Percentiles rank a stretch among this genome's conserved stretches.
phyloP scores from a whole-genome alignment of 1,140 invertebrate species.

The Luehdorfia chinensis region DNA sequence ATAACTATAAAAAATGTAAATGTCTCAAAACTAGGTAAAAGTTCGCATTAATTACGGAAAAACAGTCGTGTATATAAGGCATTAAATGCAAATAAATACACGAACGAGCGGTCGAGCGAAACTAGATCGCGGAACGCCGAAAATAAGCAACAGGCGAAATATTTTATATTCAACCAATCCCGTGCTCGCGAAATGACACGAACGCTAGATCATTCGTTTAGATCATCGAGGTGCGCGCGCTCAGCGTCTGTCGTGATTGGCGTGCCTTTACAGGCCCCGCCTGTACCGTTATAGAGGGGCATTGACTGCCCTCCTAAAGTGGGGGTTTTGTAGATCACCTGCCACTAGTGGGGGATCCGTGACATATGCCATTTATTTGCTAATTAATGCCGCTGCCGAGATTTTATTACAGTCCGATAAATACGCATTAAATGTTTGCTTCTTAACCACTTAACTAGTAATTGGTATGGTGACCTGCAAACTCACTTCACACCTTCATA shows the following conservation, averaged over 20 bases:
- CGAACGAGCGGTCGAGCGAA: conserved; percentile 25
- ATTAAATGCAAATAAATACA: conserved; percentile 31
- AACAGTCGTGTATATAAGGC: conserved; percentile 26
- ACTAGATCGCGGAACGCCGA: conserved; percentile 51
- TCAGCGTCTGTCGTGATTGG: conserved; percentile 56
- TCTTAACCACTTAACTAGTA: conserved; percentile 9
- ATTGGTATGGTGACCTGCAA: conserved; percentile 4
- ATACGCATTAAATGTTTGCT: conserved; percentile 7
- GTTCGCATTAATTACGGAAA: conserved; percentile 32
- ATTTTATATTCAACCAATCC: conserved; percentile 61
- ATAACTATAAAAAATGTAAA: conserved; percentile 23
- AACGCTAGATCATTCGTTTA: conserved; percentile 69
- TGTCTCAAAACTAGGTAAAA: conserved; percentile 42
- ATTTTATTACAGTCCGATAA: conserved; percentile 12
- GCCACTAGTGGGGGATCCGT: conserved; percentile 45
- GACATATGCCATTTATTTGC: conserved; percentile 55
- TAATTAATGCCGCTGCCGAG: conserved; percentile 50
- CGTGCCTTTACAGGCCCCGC: conserved; percentile 51
- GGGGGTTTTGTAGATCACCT: conserved; percentile 62
- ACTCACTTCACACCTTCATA: no score
- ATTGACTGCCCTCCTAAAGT: conserved; percentile 55
- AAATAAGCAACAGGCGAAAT: conserved; percentile 38
- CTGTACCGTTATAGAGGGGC: conserved; percentile 71
- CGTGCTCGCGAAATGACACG: conserved; percentile 65
- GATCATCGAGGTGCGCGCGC: conserved; percentile 44